Percentiles rank a stretch among this genome's conserved stretches.
phyloP scores from a whole-genome alignment of 2,888 invertebrate genomes.

The Dasypolia templi region DNA sequence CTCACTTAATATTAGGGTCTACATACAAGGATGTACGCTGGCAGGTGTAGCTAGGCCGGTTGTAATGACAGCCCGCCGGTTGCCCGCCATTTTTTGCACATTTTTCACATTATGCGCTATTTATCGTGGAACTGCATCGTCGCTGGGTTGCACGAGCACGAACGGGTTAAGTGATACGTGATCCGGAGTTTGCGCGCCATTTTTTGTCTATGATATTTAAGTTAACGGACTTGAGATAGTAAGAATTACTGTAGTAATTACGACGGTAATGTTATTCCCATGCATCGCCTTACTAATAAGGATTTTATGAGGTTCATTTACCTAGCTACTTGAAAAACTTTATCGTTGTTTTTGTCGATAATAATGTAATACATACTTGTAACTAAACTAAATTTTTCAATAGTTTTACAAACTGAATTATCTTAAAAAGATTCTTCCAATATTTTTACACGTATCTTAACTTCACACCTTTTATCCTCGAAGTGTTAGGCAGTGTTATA shows the following conservation, averaged over 20 bases:
- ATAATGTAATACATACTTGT: no score
- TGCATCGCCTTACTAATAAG: background rate
- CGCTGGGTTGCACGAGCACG: slow-evolving; percentile 14
- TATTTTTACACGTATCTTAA: background rate
- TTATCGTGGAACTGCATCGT: slow-evolving; percentile 37
- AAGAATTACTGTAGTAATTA: background rate
- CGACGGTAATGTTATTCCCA: background rate
- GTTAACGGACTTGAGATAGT: slow-evolving; percentile 14
- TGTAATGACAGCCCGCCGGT: slow-evolving; percentile 52
- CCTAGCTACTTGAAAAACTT: background rate
- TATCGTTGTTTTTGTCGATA: background rate
- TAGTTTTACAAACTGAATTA: background rate
- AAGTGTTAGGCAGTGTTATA: no score
- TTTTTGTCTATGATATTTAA: slow-evolving; percentile 49
- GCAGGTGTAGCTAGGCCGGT: slow-evolving; percentile 64
- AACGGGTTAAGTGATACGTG: slow-evolving; percentile 50
- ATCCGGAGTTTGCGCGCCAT: slow-evolving; percentile 32
- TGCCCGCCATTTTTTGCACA: slow-evolving; percentile 35
- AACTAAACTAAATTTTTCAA: background rate
- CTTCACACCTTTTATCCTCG: no score
- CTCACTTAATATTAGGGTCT: slow-evolving; percentile 57
- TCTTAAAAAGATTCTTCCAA: background rate
- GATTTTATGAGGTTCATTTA: background rate
- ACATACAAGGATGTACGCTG: slow-evolving; percentile 30
- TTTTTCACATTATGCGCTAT: slow-evolving; percentile 56